Conservation (phyloP, 1,140 invertebrate species). For the Caenorhabditis inopinata region DNA sequence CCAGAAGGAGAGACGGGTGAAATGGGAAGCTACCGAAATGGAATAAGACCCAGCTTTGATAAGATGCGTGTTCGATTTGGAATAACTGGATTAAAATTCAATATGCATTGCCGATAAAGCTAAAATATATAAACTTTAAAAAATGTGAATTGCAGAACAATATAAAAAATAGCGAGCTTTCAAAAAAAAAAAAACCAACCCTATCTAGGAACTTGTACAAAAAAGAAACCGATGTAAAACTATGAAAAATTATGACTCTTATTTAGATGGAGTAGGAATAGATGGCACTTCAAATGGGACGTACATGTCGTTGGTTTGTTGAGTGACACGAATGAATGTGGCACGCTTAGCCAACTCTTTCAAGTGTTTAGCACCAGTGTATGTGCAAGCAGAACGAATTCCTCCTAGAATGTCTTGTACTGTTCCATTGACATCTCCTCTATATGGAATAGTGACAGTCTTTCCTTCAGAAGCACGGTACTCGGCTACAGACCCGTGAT, state of each 20-base stretch:
- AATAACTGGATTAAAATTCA: constrained; percentile 13
- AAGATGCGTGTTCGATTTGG: neutral
- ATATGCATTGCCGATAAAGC: neutral
- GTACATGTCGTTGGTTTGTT: constrained; percentile 82
- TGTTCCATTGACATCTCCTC: constrained; percentile 80
- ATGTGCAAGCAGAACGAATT: constrained; percentile 86
- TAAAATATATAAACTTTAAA: neutral
- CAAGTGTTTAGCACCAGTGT: constrained; percentile 81
- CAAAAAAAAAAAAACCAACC: neutral
- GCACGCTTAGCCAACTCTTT: constrained; percentile 78
- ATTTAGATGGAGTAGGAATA: neutral
- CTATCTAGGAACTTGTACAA: no score
- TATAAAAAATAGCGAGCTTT: no score
- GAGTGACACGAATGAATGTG: constrained; percentile 87
- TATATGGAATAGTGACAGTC: constrained; percentile 85
- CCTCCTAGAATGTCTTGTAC: constrained; percentile 85
- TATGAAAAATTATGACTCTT: no score
- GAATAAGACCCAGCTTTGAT: constrained; percentile 7
- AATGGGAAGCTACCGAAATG: neutral
- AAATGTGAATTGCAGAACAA: no score
- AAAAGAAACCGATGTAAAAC: no score
- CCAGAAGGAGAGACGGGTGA: neutral
- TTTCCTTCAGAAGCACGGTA: constrained; percentile 85
- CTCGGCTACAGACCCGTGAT: constrained; percentile 75
- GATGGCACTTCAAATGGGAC: constrained; percentile 54